These are phyloP conservation scores for Euclidia mi DNA, from an alignment of 2,888 invertebrate species.

Conservation along the genomic window DNA sequence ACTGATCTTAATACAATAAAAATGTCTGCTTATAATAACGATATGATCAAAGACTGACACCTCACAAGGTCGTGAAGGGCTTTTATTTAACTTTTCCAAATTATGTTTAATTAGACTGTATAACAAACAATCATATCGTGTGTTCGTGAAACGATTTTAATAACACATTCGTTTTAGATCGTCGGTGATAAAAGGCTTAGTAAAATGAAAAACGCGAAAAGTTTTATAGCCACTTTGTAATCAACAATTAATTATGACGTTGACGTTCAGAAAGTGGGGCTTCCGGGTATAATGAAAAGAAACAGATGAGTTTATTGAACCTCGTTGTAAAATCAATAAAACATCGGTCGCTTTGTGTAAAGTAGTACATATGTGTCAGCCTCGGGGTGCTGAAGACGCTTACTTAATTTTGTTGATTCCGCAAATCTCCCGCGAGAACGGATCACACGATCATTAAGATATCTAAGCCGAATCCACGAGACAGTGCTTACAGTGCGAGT, in stretches of 20 bases:
- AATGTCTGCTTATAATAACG: too few relatives aligned
- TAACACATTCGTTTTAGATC: too few relatives aligned
- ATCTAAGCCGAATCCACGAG: too few relatives aligned
- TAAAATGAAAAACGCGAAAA: constrained; percentile 30
- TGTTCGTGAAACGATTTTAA: constrained; percentile 26
- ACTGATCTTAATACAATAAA: too few relatives aligned
- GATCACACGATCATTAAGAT: too few relatives aligned
- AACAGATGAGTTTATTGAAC: constrained; percentile 42
- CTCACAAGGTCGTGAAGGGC: too few relatives aligned
- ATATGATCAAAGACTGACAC: too few relatives aligned
- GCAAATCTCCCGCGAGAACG: too few relatives aligned
- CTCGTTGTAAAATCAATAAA: constrained; percentile 45
- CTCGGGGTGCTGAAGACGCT: too few relatives aligned
- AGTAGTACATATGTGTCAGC: too few relatives aligned
- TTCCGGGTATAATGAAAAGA: constrained; percentile 37
- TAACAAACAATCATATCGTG: not conserved
- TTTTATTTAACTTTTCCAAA: not conserved
- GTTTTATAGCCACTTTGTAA: constrained; percentile 33
- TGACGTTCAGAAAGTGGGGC: constrained; percentile 28
- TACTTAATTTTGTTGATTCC: too few relatives aligned
- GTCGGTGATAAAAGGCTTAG: constrained; percentile 29
- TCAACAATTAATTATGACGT: constrained; percentile 32
- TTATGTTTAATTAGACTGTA: not conserved
- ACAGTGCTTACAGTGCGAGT: constrained; percentile 70
- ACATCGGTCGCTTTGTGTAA: constrained; percentile 21